These are phyloP conservation scores for Elegia similella DNA, from an alignment of 2,888 invertebrate genomes.

Conservation along the genomic window DNA sequence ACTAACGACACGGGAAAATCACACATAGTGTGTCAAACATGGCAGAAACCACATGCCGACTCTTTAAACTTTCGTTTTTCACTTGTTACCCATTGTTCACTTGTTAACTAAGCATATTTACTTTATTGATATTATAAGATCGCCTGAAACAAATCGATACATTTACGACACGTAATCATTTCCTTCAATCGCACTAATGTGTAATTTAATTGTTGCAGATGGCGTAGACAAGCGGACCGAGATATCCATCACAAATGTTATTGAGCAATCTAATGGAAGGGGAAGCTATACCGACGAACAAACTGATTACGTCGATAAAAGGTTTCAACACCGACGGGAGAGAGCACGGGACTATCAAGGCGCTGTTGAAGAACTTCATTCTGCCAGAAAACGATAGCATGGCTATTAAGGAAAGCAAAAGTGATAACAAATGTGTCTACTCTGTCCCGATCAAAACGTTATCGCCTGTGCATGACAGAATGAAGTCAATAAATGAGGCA, in stretches of 20 bases:
- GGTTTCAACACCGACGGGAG: constrained; percentile 56
- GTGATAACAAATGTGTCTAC: constrained; percentile 60
- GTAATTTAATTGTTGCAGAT: constrained; percentile 63
- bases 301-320: constrained; percentile 63
- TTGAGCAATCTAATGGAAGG: constrained; percentile 69
- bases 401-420: constrained; percentile 72
- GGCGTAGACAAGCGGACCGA: constrained; percentile 64
- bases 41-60: constrained; percentile 26
- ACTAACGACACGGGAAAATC: constrained; percentile 25
- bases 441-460: constrained; percentile 60
- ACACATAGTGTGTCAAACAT: constrained; percentile 6
- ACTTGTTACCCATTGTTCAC: constrained; percentile 33
- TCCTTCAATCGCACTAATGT: constrained; percentile 27
- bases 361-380: constrained; percentile 66
- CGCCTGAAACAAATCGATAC: not conserved
- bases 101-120: constrained; percentile 28
- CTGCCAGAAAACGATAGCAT: constrained; percentile 60
- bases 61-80: constrained; percentile 37
- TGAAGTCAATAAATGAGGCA: constrained; percentile 62
- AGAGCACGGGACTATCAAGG: constrained; percentile 65
- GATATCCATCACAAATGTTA: constrained; percentile 63
- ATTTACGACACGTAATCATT: constrained; percentile 19
- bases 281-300: constrained; percentile 58
- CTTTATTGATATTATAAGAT: constrained; percentile 6
- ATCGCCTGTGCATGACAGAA: constrained; percentile 49